phyloP scores from a whole-genome alignment of 2,888 invertebrate genomes.

The Chloroclysta siterata region DNA sequence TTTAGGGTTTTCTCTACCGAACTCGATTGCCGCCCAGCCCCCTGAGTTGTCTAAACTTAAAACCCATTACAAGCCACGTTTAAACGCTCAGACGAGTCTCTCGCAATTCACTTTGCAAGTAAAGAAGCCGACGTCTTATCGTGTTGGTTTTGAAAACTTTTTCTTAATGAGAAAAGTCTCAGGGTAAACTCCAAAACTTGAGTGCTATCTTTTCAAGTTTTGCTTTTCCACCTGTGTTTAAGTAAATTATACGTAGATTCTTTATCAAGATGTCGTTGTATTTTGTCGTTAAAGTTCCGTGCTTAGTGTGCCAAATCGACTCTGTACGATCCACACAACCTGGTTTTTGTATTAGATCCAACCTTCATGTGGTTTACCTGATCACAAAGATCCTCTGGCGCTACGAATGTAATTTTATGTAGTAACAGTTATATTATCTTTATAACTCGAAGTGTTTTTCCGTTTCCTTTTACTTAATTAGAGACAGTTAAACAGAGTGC shows the following conservation, averaged over 20 bases:
- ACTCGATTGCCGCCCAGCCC: background rate
- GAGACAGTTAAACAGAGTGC: background rate
- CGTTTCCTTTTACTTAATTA: background rate
- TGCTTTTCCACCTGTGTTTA: constrained; percentile 1
- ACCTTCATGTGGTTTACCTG: no score
- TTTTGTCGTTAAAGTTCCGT: background rate
- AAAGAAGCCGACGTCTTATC: constrained; percentile 13
- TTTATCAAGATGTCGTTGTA: background rate
- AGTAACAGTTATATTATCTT: background rate
- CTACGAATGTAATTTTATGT: background rate
- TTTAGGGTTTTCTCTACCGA: no score
- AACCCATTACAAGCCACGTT: background rate
- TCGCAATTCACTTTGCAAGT: constrained; percentile 9
- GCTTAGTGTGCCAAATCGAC: no score
- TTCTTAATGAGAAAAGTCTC: constrained; percentile 28
- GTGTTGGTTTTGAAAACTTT: constrained; percentile 27
- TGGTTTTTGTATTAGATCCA: no score
- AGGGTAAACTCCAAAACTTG: constrained; percentile 10
- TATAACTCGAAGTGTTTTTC: background rate
- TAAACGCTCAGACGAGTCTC: constrained; percentile 14
- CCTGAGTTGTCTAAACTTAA: background rate
- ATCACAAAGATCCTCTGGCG: no score
- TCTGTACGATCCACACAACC: no score
- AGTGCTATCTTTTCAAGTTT: constrained; percentile 8
- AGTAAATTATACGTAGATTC: background rate